These are phyloP conservation scores for Falco cherrug DNA, from an alignment of 2,797 vertebrate species.

Conservation along the genomic window DNA sequence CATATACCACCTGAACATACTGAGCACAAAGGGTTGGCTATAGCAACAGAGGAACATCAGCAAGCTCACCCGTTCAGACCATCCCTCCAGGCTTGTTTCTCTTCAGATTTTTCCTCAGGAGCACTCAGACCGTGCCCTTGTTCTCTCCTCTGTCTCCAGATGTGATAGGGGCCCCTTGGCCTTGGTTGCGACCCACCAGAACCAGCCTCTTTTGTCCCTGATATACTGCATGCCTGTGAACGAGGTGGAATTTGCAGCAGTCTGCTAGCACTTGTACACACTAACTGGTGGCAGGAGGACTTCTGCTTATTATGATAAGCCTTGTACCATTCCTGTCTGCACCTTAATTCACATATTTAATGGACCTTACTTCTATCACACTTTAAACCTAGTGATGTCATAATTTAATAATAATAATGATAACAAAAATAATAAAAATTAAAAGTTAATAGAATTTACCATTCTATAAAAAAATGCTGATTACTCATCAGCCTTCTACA, in stretches of 20 bases:
- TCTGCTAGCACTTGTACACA: neutral
- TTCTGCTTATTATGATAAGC: neutral
- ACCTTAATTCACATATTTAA: neutral
- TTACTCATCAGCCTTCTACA: neutral
- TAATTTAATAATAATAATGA: too few species aligned
- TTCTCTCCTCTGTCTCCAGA: neutral
- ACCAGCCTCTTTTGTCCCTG: neutral
- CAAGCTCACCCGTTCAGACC: neutral
- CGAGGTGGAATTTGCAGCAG: neutral
- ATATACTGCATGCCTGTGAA: neutral
- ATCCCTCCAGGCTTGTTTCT: neutral
- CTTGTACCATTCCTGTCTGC: neutral
- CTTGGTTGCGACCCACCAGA: neutral
- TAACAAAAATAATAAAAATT: too few species aligned
- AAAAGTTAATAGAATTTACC: neutral
- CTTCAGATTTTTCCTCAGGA: neutral
- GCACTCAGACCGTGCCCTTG: neutral
- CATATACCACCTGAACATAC: neutral
- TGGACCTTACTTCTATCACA: neutral
- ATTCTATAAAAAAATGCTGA: neutral
- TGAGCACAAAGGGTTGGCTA: neutral
- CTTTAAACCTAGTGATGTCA: neutral
- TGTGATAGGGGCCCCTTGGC: fast-evolving
- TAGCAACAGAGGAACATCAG: neutral
- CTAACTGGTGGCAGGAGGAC: neutral